Conservation (phyloP, 2,888 invertebrate genomes). For the Blastobasis lacticolella region DNA sequence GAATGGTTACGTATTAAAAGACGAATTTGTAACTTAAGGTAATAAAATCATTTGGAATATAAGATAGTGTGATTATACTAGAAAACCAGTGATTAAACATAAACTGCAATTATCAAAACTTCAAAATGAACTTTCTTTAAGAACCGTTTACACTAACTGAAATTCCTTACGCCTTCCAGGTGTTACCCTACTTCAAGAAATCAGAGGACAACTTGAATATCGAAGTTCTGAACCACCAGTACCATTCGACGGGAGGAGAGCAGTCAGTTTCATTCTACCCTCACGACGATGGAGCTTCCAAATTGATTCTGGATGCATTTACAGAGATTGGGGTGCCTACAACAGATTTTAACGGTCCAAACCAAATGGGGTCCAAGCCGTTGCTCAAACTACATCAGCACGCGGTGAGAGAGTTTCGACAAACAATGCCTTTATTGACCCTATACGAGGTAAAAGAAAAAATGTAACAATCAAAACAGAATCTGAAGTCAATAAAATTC, state of each 20-base stretch:
- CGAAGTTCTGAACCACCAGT: slow-evolving; percentile 58
- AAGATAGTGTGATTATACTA: too few relatives aligned
- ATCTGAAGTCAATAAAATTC: slow-evolving; percentile 68
- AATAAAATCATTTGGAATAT: too few relatives aligned
- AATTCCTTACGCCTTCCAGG: too few relatives aligned
- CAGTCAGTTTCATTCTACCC: slow-evolving; percentile 75
- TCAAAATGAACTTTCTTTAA: too few relatives aligned
- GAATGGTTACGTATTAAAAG: too few relatives aligned
- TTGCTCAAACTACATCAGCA: slow-evolving; percentile 69
- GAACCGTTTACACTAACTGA: too few relatives aligned
- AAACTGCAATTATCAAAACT: too few relatives aligned
- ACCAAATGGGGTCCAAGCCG: slow-evolving; percentile 72
- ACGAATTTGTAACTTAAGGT: too few relatives aligned
- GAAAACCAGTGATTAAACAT: too few relatives aligned
- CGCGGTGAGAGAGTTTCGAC: slow-evolving; percentile 75
- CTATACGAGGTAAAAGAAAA: slow-evolving; percentile 68
- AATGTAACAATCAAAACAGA: slow-evolving; percentile 66
- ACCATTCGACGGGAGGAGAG: slow-evolving; percentile 76
- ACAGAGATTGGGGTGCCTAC: slow-evolving; percentile 73
- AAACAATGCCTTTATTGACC: slow-evolving; percentile 77
- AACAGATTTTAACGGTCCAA: slow-evolving; percentile 69
- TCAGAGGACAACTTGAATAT: slow-evolving; percentile 75
- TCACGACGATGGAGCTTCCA: slow-evolving; percentile 72
- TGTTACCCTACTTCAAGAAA: slow-evolving; percentile 80
- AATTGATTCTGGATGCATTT: slow-evolving; percentile 70